Evolutionary conservation across 2,888 invertebrate species (phyloP).

Genomic region (Volucella zonaria): DNA sequence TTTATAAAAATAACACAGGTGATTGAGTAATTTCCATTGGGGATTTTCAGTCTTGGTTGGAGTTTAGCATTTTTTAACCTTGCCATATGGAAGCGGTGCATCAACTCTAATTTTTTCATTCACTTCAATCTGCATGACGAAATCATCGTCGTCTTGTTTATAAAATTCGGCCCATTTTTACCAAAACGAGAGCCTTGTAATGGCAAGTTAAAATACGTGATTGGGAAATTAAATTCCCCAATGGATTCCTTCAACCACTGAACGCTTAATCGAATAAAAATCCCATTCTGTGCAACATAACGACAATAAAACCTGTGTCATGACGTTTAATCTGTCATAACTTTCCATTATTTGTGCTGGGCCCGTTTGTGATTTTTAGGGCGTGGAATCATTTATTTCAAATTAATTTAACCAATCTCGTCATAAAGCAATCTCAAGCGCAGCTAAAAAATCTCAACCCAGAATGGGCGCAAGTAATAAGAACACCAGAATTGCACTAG

Average conservation of each 20-base stretch:
- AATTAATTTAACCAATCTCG: conserved; percentile 42
- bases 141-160: too few species aligned
- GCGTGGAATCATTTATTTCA: conserved; percentile 74
- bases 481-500: conserved; percentile 84
- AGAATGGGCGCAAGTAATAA: conserved; percentile 82
- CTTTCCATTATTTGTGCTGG: conserved; percentile 19
- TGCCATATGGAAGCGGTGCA: too few species aligned
- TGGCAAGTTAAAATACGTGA: too few species aligned
- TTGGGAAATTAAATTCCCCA: too few species aligned
- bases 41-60: too few species aligned
- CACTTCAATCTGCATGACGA: too few species aligned
- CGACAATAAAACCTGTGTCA: conserved; percentile 19
- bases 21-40: too few species aligned
- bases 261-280: background rate
- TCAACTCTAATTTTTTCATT: too few species aligned
- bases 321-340: conserved; percentile 37
- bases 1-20: too few species aligned
- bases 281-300: conserved; percentile 24
- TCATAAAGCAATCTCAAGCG: background rate
- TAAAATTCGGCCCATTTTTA: too few species aligned
- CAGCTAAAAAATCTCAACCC: background rate
- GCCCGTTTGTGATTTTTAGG: conserved; percentile 72
- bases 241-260: background rate
- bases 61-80: too few species aligned
- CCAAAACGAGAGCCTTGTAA: too few species aligned